These are phyloP conservation scores for Drosophila flavopinicola DNA, from an alignment of 2,888 invertebrate genomes.

Conservation along the genomic window DNA sequence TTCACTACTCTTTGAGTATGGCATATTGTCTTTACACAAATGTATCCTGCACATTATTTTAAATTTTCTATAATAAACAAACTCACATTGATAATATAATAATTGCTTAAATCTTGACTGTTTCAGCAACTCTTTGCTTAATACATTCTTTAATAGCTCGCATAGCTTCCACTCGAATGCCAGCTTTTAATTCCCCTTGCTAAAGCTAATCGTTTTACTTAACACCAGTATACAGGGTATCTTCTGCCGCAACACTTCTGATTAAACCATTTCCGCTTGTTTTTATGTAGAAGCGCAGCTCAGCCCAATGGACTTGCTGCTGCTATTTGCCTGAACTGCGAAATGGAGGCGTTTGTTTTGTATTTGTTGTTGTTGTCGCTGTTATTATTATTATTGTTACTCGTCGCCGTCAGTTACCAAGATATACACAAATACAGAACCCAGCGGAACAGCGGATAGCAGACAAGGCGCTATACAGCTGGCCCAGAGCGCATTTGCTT, in stretches of 20 bases:
- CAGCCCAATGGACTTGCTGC: constrained; percentile 29
- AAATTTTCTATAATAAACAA: too few species aligned
- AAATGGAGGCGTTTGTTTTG: constrained; percentile 8
- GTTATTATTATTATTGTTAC: constrained; percentile 45
- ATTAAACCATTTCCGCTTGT: constrained; percentile 15
- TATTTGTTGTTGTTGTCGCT: neutral
- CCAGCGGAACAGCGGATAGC: constrained; percentile 5
- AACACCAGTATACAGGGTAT: constrained; percentile 11
- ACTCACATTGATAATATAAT: too few species aligned
- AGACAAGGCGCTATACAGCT: constrained; percentile 29
- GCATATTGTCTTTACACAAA: too few species aligned
- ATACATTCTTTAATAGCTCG: too few species aligned
- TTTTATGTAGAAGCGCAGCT: constrained; percentile 29
- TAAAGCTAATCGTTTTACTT: too few species aligned
- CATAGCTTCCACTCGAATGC: too few species aligned
- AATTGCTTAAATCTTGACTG: too few species aligned
- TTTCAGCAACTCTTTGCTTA: too few species aligned
- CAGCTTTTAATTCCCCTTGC: too few species aligned
- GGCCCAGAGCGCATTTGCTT: constrained; percentile 63
- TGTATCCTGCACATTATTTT: too few species aligned
- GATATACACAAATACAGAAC: constrained; percentile 38
- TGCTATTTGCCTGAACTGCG: constrained; percentile 11
- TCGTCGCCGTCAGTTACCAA: constrained; percentile 50
- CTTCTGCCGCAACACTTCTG: neutral
- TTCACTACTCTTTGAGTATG: too few species aligned